Evolutionary conservation across 2,888 invertebrate genomes (phyloP).

Genomic region (Clostera curtula): DNA sequence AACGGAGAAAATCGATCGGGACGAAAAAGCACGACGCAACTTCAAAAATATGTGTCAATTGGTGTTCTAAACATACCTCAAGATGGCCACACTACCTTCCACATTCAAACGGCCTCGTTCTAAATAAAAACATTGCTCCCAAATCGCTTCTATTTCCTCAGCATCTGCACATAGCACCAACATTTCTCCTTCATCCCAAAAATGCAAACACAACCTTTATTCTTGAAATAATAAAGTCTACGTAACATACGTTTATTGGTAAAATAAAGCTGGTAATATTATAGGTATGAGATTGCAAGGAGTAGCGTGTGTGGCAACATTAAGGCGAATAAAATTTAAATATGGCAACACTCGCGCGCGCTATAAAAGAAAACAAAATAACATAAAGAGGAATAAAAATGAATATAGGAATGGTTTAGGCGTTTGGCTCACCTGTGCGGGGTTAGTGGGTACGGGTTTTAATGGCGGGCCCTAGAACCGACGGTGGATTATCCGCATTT

Average conservation of each 20-base stretch:
- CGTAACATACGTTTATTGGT: neutral
- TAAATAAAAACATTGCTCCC: constrained; percentile 71
- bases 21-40: no score
- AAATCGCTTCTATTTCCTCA: constrained; percentile 62
- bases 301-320: constrained; percentile 69
- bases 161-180: constrained; percentile 49
- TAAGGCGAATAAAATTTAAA: constrained; percentile 74
- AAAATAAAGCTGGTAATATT: constrained; percentile 31
- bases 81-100: constrained; percentile 26
- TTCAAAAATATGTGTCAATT: no score
- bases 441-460: neutral
- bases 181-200: constrained; percentile 6
- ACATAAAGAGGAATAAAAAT: constrained; percentile 51
- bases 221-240: constrained; percentile 13
- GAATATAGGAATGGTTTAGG: constrained; percentile 37
- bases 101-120: constrained; percentile 58
- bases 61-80: neutral
- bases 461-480: neutral
- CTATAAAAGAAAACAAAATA: constrained; percentile 60
- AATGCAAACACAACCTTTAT: constrained; percentile 24
- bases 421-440: constrained; percentile 21
- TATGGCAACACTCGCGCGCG: constrained; percentile 61
- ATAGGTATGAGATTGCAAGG: constrained; percentile 66
- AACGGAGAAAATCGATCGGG: neutral
- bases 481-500: neutral